A percentile compares a stretch with the other conserved stretches of the same genome.
Conservation (phyloP, 2,797 vertebrate genomes). For the Orestias chungarensis region DNA sequence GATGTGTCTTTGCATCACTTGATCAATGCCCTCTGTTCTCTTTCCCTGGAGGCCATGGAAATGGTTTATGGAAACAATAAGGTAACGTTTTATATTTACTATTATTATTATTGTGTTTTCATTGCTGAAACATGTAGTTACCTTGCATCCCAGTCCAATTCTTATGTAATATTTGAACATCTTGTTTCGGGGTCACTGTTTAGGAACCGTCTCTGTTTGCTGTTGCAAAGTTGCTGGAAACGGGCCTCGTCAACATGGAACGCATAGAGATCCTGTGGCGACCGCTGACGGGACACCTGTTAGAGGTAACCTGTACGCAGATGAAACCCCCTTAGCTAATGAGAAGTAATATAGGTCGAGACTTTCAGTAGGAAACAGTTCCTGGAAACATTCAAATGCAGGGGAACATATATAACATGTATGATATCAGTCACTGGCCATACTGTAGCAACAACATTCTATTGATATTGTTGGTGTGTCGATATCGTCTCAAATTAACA, state of each 20-base stretch:
- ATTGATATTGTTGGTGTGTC: neutral
- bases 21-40: conserved; percentile 97
- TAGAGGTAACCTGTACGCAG: conserved; percentile 86
- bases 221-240: conserved; percentile 97
- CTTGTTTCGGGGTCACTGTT: conserved; percentile 7
- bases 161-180: neutral
- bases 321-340: neutral
- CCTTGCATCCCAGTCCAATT: neutral
- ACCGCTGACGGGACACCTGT: conserved; percentile 92
- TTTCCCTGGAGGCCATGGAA: conserved; percentile 98
- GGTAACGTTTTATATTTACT: conserved; percentile 66
- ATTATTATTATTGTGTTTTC: neutral
- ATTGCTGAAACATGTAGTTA: conserved; percentile 1
- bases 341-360: neutral
- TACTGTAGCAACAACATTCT: neutral
- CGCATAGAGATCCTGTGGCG: conserved; percentile 98
- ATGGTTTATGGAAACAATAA: conserved; percentile 99
- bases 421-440: neutral
- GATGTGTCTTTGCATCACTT: conserved; percentile 98
- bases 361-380: neutral
- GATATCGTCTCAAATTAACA: neutral
- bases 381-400: neutral
- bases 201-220: conserved; percentile 98
- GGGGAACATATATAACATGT: neutral
- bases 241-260: conserved; percentile 97